phyloP scores from a whole-genome alignment of 2,113 vertebrate genomes.

The Otolemur garnettii region DNA sequence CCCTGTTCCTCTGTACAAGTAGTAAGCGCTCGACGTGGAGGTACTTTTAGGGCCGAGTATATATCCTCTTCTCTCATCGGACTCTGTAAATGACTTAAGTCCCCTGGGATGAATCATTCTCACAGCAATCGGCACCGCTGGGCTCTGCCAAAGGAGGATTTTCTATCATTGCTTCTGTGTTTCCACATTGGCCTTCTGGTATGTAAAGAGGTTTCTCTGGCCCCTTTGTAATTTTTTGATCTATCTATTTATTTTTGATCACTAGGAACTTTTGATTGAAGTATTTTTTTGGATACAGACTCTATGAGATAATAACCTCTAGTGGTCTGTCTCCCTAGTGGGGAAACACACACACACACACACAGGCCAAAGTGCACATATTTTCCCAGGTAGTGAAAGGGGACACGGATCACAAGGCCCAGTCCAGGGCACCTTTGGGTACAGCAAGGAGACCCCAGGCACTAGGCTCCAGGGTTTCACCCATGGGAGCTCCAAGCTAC shows the following conservation, averaged over 20 bases:
- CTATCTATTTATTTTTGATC: neutral
- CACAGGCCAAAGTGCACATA: fast-evolving
- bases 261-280: neutral
- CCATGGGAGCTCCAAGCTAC: too few species aligned
- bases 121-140: fast-evolving
- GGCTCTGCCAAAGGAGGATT: fast-evolving
- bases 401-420: too few species aligned
- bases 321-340: neutral
- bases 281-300: neutral
- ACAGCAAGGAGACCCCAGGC: too few species aligned
- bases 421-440: too few species aligned
- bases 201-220: neutral
- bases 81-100: neutral
- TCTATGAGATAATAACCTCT: neutral
- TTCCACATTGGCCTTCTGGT: neutral
- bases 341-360: neutral
- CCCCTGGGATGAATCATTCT: neutral
- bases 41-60: fast-evolving
- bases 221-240: neutral
- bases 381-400: neutral
- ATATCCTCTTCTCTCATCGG: neutral
- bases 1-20: neutral
- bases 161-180: neutral
- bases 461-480: too few species aligned
- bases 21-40: neutral